Conservation (phyloP, 2,113 vertebrate species). For the Astur gentilis region DNA sequence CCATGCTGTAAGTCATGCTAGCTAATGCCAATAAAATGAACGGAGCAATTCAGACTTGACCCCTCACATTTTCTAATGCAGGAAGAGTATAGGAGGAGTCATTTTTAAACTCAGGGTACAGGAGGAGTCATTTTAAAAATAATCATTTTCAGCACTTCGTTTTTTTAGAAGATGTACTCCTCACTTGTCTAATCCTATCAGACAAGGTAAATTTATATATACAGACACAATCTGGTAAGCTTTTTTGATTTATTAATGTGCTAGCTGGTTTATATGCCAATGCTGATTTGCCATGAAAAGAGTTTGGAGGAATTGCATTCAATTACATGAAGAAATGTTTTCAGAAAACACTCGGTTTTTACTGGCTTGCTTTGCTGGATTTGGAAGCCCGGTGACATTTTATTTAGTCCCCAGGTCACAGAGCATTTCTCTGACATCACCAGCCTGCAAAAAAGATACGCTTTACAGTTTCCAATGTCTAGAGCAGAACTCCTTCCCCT, state of each 20-base stretch:
- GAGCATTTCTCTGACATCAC: neutral
- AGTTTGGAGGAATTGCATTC: neutral
- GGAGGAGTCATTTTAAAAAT: neutral
- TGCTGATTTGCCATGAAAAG: neutral
- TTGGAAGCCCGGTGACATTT: conserved; percentile 22
- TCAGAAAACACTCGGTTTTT: neutral
- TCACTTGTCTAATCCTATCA: neutral
- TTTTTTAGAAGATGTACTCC: conserved; percentile 4
- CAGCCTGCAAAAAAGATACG: neutral
- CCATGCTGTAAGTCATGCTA: neutral
- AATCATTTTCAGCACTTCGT: neutral
- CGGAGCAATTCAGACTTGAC: neutral
- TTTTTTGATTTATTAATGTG: neutral
- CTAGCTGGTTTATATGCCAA: neutral
- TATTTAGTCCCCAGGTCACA: neutral
- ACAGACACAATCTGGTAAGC: neutral
- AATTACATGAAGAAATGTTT: neutral
- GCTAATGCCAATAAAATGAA: neutral
- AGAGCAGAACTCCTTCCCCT: neutral
- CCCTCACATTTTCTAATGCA: neutral
- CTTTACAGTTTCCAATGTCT: neutral
- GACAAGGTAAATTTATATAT: neutral
- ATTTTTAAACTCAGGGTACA: neutral
- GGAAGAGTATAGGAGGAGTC: neutral
- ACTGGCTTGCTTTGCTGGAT: neutral